Evolutionary conservation across 2,113 vertebrate species (phyloP).

Genomic region (Phalacrocorax aristotelis): DNA sequence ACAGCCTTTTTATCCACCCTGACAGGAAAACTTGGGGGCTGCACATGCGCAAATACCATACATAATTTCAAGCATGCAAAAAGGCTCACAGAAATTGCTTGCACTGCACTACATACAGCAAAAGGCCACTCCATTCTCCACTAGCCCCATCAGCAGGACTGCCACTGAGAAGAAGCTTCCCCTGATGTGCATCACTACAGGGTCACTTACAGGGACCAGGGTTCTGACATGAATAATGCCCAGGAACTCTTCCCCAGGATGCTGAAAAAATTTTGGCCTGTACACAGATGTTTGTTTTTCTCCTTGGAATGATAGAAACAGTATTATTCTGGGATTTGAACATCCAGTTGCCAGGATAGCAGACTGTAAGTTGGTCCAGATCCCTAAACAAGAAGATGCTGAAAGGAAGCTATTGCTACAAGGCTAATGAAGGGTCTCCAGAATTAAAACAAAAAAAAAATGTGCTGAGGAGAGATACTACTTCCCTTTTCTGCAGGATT

Average conservation of each 20-base stretch:
- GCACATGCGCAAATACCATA: not conserved
- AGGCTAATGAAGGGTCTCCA: not conserved
- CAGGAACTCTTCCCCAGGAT: not conserved
- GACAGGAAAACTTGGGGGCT: not conserved
- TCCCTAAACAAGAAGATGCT: not conserved
- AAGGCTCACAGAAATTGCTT: not conserved
- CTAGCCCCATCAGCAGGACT: not conserved
- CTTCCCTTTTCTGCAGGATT: not conserved
- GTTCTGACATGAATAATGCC: not conserved
- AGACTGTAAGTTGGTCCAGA: not conserved
- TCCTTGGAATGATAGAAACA: not conserved
- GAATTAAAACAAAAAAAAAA: not conserved
- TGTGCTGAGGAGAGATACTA: not conserved
- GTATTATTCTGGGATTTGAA: not conserved
- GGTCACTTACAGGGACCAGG: not conserved
- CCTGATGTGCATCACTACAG: not conserved
- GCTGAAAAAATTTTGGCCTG: not conserved
- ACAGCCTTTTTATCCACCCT: not conserved
- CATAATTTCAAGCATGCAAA: not conserved
- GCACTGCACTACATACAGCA: rapidly evolving
- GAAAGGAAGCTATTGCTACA: not conserved
- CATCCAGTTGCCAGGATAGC: not conserved
- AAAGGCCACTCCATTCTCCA: not conserved
- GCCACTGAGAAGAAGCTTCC: not conserved
- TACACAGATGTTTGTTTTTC: not conserved